Evolutionary conservation across 2,113 vertebrate genomes (phyloP).

Genomic region (Platysternon megacephalum): DNA sequence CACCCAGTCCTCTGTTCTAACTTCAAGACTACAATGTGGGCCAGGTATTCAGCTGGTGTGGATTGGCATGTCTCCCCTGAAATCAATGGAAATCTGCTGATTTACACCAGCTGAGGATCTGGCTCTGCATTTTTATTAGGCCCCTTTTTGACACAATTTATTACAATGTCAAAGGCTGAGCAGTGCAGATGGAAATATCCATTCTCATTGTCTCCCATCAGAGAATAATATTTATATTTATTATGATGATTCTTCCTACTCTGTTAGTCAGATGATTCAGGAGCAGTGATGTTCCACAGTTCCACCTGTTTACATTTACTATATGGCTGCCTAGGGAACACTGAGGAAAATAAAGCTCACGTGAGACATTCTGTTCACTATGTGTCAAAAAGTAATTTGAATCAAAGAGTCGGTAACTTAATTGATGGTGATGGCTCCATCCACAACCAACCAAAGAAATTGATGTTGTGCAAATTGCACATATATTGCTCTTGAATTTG

Average conservation of each 20-base stretch:
- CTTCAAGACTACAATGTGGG: not conserved
- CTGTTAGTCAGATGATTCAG: slow-evolving; percentile 39
- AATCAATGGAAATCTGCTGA: not conserved
- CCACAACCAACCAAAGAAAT: slow-evolving; percentile 78
- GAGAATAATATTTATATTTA: slow-evolving; percentile 70
- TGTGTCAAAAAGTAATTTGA: slow-evolving; percentile 84
- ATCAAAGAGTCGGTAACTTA: slow-evolving; percentile 80
- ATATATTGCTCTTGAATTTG: slow-evolving; percentile 81
- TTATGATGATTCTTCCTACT: slow-evolving; percentile 58
- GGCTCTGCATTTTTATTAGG: not conserved
- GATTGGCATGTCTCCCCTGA: not conserved
- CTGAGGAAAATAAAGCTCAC: slow-evolving; percentile 71
- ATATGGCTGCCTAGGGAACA: slow-evolving; percentile 71
- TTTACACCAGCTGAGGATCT: slow-evolving; percentile 16
- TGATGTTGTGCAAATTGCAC: slow-evolving; percentile 81
- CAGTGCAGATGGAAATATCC: slow-evolving; percentile 56
- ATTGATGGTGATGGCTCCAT: slow-evolving; percentile 77
- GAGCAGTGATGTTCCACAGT: slow-evolving; percentile 44
- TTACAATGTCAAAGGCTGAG: accelerated
- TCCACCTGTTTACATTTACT: slow-evolving; percentile 79
- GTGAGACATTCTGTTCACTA: slow-evolving; percentile 70
- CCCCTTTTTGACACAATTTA: not conserved
- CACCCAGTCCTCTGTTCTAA: not conserved
- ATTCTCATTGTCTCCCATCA: slow-evolving; percentile 40
- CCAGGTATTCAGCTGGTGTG: not conserved